These are phyloP conservation scores for Noctilio leporinus DNA, from an alignment of 2,113 vertebrate species.

Conservation along the genomic window DNA sequence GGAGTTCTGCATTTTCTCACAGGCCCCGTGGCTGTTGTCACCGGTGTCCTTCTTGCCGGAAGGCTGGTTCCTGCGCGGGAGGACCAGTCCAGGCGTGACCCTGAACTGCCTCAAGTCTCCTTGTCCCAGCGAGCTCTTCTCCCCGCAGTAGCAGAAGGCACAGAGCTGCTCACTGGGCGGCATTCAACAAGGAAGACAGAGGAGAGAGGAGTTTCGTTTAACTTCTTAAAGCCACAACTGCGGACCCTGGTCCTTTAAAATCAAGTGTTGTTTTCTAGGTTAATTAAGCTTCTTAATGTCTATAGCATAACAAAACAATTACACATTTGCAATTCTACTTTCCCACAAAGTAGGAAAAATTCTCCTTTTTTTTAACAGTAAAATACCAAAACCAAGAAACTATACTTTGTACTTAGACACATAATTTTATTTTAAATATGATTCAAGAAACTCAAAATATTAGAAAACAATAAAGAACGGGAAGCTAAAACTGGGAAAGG, in stretches of 20 bases:
- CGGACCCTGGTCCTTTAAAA: not conserved
- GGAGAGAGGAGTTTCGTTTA: not conserved
- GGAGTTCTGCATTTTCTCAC: slow-evolving; percentile 77
- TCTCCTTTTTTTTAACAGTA: not conserved
- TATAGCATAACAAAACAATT: not conserved
- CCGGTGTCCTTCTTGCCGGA: slow-evolving; percentile 82
- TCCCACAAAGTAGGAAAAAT: no score
- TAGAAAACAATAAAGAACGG: not conserved
- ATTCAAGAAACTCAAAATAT: not conserved
- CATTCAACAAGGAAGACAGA: slow-evolving; percentile 5
- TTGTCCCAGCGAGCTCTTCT: slow-evolving; percentile 91
- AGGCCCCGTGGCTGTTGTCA: slow-evolving; percentile 82
- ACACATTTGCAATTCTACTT: not conserved
- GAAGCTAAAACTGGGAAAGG: not conserved
- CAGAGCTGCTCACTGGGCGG: slow-evolving; percentile 91
- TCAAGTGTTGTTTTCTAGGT: not conserved
- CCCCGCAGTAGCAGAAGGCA: slow-evolving; percentile 96
- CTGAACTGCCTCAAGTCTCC: slow-evolving; percentile 92
- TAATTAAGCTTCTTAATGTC: not conserved
- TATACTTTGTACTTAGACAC: not conserved
- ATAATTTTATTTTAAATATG: not conserved
- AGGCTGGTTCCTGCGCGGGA: slow-evolving; percentile 83
- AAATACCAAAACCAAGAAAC: not conserved
- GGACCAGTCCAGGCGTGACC: slow-evolving; percentile 89
- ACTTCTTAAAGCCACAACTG: not conserved